phyloP scores from a whole-genome alignment of 2,797 vertebrate genomes.

The Halcyon smyrnensis region DNA sequence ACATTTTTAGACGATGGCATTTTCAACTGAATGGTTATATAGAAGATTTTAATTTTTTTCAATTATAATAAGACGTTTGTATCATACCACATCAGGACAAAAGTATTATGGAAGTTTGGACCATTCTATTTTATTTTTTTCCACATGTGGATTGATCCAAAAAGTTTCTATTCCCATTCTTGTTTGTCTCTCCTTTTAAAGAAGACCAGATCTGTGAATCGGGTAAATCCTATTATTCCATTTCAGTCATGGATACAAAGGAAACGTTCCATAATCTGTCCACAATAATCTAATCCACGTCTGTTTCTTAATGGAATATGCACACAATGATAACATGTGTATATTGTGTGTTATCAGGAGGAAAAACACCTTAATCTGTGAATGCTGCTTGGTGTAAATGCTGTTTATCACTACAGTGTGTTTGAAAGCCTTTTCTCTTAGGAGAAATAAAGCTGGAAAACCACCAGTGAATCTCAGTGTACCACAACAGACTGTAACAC shows the following conservation, averaged over 20 bases:
- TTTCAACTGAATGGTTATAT: not conserved
- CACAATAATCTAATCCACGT: slow-evolving; percentile 7
- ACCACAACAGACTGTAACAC: not conserved
- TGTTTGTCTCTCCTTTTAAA: slow-evolving; percentile 29
- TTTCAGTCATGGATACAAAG: slow-evolving; percentile 55
- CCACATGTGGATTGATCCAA: not conserved
- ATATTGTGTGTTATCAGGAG: slow-evolving; percentile 33
- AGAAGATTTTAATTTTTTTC: not conserved
- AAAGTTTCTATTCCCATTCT: not conserved
- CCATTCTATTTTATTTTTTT: not conserved
- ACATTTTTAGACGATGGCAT: not conserved
- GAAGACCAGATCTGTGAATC: not conserved
- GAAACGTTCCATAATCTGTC: slow-evolving; percentile 45
- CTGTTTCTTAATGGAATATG: slow-evolving; percentile 4
- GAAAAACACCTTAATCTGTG: not conserved
- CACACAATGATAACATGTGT: not conserved
- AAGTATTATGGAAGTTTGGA: not conserved
- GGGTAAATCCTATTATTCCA: slow-evolving; percentile 29
- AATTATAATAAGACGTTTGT: not conserved
- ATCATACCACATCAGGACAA: not conserved
- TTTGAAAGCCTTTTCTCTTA: not conserved
- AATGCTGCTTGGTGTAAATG: not conserved
- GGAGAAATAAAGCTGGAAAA: not conserved
- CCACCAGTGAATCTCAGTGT: not conserved
- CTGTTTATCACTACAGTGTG: not conserved